Evolutionary conservation across 2,797 vertebrate genomes (phyloP), one percentile per base, ranked within the genome.

Genomic region (Ispidina picta): DNA sequence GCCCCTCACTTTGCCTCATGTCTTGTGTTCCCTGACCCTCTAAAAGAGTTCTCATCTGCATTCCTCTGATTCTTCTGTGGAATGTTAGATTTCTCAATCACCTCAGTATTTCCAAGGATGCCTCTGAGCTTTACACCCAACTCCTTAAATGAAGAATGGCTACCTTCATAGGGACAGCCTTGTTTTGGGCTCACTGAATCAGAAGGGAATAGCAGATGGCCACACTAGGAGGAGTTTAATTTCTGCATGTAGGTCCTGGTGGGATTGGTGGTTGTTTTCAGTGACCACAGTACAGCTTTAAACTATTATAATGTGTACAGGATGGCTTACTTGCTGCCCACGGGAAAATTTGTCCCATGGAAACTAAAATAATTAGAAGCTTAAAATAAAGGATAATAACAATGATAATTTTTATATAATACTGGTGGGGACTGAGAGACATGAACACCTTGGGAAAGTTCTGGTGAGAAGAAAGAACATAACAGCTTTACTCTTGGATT

Each of bases 171-270:
- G 33, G 16, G 15, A 26, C n/a, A 72, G 39, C 2, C 28, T 91
- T 66, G n/a, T 39, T 66, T 54, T 0, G 3, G 29, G 44, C 19
- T 52, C 31, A 18, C 3, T 23, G 28, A 73, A 69, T 41, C 20
- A 18, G 5, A 0, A 1, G 54, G 43, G n/a, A 49, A 11, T 0
- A 3, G 19, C 56, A 51, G 60, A 23, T n/a, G 74, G 46, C 6
- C 20, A 72, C 21, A 8, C 10, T 2, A 31, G 4, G 7, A 18
- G 12, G 28, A 52, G 14, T 25, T 59, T 18, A 9, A 17, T 59
- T 66, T 56, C 20, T 71, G 21, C 35, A 18, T 12, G 1, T 7
- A 25, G 16, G 28, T 75, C 15, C 43, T 60, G n/a, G 4, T 59
- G 58, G 41, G 21, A 31, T 28, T 6, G 2, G 11, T 39, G 29